Conservation (phyloP, 2,113 vertebrate species). For the Circaetus gallicus region DNA sequence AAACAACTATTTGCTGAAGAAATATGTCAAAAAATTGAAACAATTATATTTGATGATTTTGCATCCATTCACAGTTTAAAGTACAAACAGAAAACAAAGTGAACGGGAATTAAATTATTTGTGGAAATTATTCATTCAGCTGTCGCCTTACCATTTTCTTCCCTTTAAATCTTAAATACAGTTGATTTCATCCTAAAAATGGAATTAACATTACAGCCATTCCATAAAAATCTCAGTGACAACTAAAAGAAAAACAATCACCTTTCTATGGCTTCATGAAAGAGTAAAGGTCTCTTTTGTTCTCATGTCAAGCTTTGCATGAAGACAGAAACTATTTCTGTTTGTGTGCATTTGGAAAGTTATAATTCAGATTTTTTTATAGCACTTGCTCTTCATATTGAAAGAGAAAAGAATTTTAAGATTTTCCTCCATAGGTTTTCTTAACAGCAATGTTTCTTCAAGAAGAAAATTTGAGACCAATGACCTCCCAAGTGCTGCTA, state of each 20-base stretch:
- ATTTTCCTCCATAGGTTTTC: background rate
- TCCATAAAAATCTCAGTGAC: background rate
- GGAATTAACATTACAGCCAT: background rate
- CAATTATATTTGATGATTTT: background rate
- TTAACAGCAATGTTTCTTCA: background rate
- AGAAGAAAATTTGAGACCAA: background rate
- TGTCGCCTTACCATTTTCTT: background rate
- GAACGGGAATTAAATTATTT: background rate
- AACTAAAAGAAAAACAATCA: constrained; percentile 22
- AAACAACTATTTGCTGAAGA: background rate
- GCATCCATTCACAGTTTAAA: background rate
- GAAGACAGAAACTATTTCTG: background rate
- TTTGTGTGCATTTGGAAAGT: background rate
- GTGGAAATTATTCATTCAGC: background rate
- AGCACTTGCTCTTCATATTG: background rate
- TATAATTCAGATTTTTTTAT: background rate
- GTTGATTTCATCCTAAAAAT: background rate
- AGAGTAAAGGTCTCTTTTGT: constrained; percentile 24
- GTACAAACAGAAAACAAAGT: background rate
- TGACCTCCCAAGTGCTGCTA: background rate
- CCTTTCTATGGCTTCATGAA: background rate
- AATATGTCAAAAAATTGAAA: background rate
- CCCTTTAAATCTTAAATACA: background rate
- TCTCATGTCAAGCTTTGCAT: constrained; percentile 5
- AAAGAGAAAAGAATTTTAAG: background rate